Evolutionary conservation across 2,113 vertebrate genomes (phyloP).

Genomic region (Prunella fulvescens): DNA sequence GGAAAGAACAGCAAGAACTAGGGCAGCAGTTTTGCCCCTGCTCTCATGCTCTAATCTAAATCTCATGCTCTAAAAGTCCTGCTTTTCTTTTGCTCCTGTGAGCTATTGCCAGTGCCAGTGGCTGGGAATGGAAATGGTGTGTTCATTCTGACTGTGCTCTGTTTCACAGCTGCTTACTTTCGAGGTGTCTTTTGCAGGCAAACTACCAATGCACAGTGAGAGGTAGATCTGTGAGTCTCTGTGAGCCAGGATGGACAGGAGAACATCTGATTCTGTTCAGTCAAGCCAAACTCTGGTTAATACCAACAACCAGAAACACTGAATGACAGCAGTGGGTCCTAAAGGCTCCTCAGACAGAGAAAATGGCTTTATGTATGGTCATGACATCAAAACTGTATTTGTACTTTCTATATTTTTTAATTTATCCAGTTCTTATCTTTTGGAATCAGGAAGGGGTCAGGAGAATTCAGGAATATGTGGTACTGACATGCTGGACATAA

Average conservation of each 20-base stretch:
- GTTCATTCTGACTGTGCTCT: neutral
- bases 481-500: neutral
- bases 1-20: neutral
- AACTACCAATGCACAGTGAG: neutral
- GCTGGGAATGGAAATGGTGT: neutral
- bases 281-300: neutral
- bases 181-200: neutral
- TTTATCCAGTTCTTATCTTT: neutral
- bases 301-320: neutral
- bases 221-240: neutral
- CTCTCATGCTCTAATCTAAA: neutral
- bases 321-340: neutral
- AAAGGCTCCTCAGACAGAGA: neutral
- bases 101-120: neutral
- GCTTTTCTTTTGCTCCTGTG: neutral
- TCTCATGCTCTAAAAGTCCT: neutral
- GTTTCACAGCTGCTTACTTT: neutral
- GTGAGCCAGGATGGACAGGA: neutral
- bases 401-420: neutral
- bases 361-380: neutral
- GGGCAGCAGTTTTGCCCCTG: neutral
- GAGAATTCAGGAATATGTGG: neutral
- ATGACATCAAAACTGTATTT: neutral
- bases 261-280: neutral
- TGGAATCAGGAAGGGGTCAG: neutral